Conservation (phyloP, 1,140 invertebrate genomes). For the Orius laevigatus region DNA sequence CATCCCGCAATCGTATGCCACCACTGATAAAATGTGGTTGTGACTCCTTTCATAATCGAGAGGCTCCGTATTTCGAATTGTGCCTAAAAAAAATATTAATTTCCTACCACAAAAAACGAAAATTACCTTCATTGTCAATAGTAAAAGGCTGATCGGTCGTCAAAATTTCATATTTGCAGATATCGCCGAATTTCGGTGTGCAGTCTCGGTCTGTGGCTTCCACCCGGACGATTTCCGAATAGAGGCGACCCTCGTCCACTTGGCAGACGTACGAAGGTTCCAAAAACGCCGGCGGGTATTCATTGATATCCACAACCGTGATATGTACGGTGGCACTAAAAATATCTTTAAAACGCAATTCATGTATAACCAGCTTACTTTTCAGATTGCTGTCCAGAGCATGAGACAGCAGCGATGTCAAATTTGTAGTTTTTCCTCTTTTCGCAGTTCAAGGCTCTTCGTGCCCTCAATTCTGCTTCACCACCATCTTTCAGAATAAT, state of each 20-base stretch:
- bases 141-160: slow-evolving; percentile 78
- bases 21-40: slow-evolving; percentile 90
- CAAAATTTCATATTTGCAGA: slow-evolving; percentile 90
- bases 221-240: slow-evolving; percentile 76
- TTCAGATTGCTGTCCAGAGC: slow-evolving; percentile 63
- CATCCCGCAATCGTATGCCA: slow-evolving; percentile 93
- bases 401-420: slow-evolving; percentile 82
- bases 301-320: slow-evolving; percentile 89
- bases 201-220: slow-evolving; percentile 82
- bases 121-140: slow-evolving; percentile 73
- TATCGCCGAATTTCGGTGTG: slow-evolving; percentile 78
- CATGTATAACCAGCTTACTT: slow-evolving; percentile 41
- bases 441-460: slow-evolving; percentile 76
- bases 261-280: slow-evolving; percentile 78
- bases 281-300: slow-evolving; percentile 75
- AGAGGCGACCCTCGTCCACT: slow-evolving; percentile 79
- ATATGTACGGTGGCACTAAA: slow-evolving; percentile 81
- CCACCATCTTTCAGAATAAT: slow-evolving; percentile 35
- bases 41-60: slow-evolving; percentile 80
- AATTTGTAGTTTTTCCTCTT: slow-evolving; percentile 90
- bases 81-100: slow-evolving; percentile 32
- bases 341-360: slow-evolving; percentile 13
- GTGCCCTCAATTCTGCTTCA: slow-evolving; percentile 51
- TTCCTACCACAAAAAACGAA: not conserved
- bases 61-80: slow-evolving; percentile 78